Evolutionary conservation across 2,113 vertebrate genomes (phyloP), one percentile per base, ranked within the genome.

Genomic region (Aegithalos caudatus): DNA sequence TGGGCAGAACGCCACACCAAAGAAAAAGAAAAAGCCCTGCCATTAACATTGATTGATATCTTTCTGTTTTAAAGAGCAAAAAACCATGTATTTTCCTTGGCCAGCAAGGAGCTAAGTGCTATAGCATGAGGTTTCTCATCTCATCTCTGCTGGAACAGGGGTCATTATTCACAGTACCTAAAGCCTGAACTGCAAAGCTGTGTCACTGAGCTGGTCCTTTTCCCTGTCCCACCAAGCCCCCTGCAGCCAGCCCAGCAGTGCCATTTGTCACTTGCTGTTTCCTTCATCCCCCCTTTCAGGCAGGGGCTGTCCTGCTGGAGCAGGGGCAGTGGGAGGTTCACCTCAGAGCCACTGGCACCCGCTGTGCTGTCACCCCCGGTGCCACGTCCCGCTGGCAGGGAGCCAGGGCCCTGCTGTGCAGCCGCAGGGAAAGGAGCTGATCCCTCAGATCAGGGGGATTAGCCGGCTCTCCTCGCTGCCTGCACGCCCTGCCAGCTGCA

Each of bases 31-130:
- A 82, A 58, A 67, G 84, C 72, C 29, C 42, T 90, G 76, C 53
- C 72, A 53, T 40, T 77, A 94, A 77, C 42, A 48, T 17, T 86
- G 95, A 95, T 67, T 51, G 92, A 86, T 73, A 62, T 27, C 37
- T 88, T 88, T 90, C 76, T 96, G 79, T 74, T 96, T 93, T 81
- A 67, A 86, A 88, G 67, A 93, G 77, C 47, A 74, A 42, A 88
- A 83, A n/a, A n/a, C n/a, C 0, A 5, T 64, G 65, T 90, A 11
- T 94, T 96, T 95, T 66, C 72, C 56, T 93, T 90, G 88, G 94
- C 90, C 56, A 40, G 48, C n/a, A 81, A 65, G 66, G 62, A 57
- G 17, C 11, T 20, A 65, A 93, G 45, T 18, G 25, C 47, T 88
- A 2, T 10, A 66, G 66, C 5, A 54, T 0, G 10, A 88, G 62